Evolutionary conservation across 1,140 invertebrate genomes (phyloP).

Genomic region (Bombus breviceps): DNA sequence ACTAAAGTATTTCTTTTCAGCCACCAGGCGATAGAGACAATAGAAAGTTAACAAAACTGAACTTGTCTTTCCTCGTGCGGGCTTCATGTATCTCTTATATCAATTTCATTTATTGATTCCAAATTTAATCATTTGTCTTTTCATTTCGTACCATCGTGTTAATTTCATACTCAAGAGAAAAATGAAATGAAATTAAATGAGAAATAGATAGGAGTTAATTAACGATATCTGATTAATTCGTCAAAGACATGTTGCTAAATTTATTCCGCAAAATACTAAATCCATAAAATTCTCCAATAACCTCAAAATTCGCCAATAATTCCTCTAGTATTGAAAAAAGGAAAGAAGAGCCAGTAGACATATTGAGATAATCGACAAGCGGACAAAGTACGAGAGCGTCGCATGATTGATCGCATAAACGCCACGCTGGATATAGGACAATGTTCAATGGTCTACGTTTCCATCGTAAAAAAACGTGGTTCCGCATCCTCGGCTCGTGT

Average conservation of each 20-base stretch:
- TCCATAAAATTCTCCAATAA: too few relatives aligned
- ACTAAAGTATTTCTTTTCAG: too few relatives aligned
- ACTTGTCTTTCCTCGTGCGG: too few relatives aligned
- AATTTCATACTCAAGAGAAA: not conserved
- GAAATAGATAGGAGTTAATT: not conserved
- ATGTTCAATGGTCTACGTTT: not conserved
- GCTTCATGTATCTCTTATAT: too few relatives aligned
- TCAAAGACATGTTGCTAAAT: not conserved
- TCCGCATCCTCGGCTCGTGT: not conserved
- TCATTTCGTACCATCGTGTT: too few relatives aligned
- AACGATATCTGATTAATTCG: not conserved
- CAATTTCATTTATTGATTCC: too few relatives aligned
- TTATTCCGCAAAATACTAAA: not conserved
- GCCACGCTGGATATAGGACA: not conserved
- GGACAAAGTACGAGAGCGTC: not conserved
- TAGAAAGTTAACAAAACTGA: too few relatives aligned
- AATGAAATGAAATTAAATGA: not conserved
- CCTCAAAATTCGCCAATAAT: too few relatives aligned
- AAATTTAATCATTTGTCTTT: too few relatives aligned
- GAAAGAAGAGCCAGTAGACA: not conserved
- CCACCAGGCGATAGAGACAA: too few relatives aligned
- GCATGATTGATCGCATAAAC: slow-evolving; percentile 21
- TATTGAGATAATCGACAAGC: not conserved
- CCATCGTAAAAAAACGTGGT: slow-evolving; percentile 15
- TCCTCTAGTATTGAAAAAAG: not conserved